Percentiles rank a stretch among this genome's conserved stretches.
phyloP scores from a whole-genome alignment of 1,140 invertebrate genomes.

The Papilio aristodemus region DNA sequence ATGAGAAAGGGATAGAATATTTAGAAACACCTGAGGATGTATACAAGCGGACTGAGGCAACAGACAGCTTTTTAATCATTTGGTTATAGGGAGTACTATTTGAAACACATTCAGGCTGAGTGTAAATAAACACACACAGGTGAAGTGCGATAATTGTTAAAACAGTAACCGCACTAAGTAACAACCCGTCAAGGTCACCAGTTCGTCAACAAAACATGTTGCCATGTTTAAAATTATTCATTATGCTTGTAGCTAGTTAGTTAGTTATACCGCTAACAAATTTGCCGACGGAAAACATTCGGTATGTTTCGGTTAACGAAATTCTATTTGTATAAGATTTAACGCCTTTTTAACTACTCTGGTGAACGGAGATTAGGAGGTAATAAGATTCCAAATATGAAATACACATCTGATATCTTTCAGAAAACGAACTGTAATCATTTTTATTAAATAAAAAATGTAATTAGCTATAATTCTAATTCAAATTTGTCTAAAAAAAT shows the following conservation, averaged over 20 bases:
- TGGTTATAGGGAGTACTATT: no score
- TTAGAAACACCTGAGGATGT: conserved; percentile 21
- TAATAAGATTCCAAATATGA: no score
- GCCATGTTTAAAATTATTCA: conserved; percentile 21
- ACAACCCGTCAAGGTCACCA: conserved; percentile 16
- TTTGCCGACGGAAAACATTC: conserved; percentile 21
- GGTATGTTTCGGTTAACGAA: conserved; percentile 6
- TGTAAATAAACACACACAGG: no score
- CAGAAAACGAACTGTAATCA: no score
- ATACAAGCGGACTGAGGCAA: no score
- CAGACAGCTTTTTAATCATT: no score
- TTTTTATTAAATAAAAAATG: no score
- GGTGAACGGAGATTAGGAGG: background rate
- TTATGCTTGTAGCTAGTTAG: conserved; percentile 25
- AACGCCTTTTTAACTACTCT: conserved; percentile 18
- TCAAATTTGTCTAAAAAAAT: background rate
- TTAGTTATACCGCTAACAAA: conserved; percentile 2
- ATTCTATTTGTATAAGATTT: conserved; percentile 6
- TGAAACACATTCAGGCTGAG: no score
- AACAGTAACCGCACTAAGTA: conserved; percentile 24
- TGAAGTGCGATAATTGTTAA: conserved; percentile 19
- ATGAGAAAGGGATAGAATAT: background rate
- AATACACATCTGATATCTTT: no score
- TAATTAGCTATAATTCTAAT: background rate
- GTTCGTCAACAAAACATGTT: conserved; percentile 23